Evolutionary conservation across 2,888 invertebrate genomes (phyloP).

Genomic region (Eulithis prunata): DNA sequence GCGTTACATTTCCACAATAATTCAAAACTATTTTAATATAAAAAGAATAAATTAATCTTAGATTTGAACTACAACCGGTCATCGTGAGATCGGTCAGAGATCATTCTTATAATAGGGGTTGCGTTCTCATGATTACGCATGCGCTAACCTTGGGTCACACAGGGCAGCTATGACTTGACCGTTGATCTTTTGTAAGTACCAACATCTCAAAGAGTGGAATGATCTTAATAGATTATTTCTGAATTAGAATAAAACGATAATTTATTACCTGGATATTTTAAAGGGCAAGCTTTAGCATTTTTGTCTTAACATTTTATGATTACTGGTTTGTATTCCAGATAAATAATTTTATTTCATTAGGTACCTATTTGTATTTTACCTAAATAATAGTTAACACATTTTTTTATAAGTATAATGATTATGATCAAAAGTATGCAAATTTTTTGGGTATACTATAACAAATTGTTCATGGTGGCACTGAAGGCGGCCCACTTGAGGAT

Average conservation of each 20-base stretch:
- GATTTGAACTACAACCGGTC: conserved; percentile 62
- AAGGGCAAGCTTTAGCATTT: too few species aligned
- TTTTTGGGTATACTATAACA: conserved; percentile 30
- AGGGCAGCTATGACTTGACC: conserved; percentile 62
- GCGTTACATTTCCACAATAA: conserved; percentile 58
- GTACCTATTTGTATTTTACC: background rate
- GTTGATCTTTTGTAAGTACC: conserved; percentile 62
- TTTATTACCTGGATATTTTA: background rate
- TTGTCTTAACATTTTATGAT: too few species aligned
- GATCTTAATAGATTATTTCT: conserved; percentile 12
- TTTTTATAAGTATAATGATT: too few species aligned
- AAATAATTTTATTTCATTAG: too few species aligned
- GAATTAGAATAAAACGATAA: background rate
- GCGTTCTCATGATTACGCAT: conserved; percentile 68
- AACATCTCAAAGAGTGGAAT: conserved; percentile 12
- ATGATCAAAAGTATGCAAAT: background rate
- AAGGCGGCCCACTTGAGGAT: conserved; percentile 79
- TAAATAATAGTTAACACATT: too few species aligned
- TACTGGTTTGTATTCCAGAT: too few species aligned
- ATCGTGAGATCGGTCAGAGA: conserved; percentile 71
- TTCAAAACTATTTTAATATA: conserved; percentile 61
- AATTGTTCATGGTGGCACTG: conserved; percentile 74
- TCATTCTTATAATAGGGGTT: conserved; percentile 47
- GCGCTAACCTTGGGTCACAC: conserved; percentile 65
- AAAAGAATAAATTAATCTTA: conserved; percentile 63